Conservation (phyloP, 2,888 invertebrate genomes). For the Steinernema scapterisci region DNA sequence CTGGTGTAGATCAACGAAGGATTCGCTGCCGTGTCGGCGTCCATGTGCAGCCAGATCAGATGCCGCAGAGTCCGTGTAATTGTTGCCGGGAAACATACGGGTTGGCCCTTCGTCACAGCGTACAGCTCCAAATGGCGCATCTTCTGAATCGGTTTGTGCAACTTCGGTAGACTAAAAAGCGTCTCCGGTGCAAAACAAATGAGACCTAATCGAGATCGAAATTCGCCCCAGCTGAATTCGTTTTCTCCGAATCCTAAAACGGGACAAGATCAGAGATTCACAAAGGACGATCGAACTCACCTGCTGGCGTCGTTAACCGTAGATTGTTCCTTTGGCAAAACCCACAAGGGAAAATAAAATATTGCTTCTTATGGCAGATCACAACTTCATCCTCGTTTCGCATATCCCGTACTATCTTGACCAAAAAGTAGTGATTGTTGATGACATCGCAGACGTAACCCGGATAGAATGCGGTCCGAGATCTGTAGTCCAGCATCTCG, state of each 20-base stretch:
- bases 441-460: constrained; percentile 37
- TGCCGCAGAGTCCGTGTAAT: constrained; percentile 40
- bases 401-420: constrained; percentile 13
- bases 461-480: constrained; percentile 35
- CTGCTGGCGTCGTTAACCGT: constrained; percentile 25
- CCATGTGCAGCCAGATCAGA: constrained; percentile 37
- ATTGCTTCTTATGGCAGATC: not conserved
- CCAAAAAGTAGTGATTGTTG: constrained; percentile 38
- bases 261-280: not conserved
- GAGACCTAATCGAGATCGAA: constrained; percentile 22
- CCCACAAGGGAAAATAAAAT: constrained; percentile 31
- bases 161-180: constrained; percentile 35
- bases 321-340: constrained; percentile 33
- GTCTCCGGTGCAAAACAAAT: constrained; percentile 35
- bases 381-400: not conserved
- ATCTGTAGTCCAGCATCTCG: constrained; percentile 39
- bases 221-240: constrained; percentile 19
- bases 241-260: constrained; percentile 25
- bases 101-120: not conserved
- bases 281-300: not conserved
- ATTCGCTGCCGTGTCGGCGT: constrained; percentile 28
- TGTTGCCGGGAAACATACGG: constrained; percentile 35
- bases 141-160: constrained; percentile 37
- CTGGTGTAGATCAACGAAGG: constrained; percentile 37
- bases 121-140: constrained; percentile 34